These are phyloP conservation scores for Epinotia demarniana DNA, from an alignment of 2,888 invertebrate species.

Conservation along the genomic window DNA sequence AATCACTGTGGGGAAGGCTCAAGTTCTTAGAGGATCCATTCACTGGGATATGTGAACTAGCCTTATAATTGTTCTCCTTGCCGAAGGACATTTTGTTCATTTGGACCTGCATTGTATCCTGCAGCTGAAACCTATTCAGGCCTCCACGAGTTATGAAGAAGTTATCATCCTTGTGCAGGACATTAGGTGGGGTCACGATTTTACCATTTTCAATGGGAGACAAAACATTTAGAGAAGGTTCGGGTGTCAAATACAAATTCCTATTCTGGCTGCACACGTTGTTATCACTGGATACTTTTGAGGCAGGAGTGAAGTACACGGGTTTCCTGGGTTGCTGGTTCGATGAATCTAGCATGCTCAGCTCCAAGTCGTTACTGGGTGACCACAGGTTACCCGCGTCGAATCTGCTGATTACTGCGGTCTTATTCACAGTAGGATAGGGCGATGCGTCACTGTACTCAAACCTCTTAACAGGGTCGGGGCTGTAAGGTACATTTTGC, in stretches of 20 bases:
- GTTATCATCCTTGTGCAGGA: slow-evolving; percentile 61
- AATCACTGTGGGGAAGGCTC: slow-evolving; percentile 3
- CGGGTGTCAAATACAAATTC: slow-evolving; percentile 37
- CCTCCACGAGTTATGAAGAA: slow-evolving; percentile 73
- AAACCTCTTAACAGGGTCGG: slow-evolving; percentile 69
- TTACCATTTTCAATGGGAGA: slow-evolving; percentile 57
- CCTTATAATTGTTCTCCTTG: slow-evolving; percentile 68
- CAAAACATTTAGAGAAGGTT: slow-evolving; percentile 49
- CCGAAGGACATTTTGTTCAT: slow-evolving; percentile 58
- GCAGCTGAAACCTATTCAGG: slow-evolving; percentile 55
- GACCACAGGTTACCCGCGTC: slow-evolving; percentile 55
- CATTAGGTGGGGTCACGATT: slow-evolving; percentile 56
- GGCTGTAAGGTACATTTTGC: slow-evolving; percentile 60
- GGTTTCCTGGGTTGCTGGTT: slow-evolving; percentile 56
- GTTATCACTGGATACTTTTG: slow-evolving; percentile 14
- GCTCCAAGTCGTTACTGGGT: slow-evolving; percentile 72
- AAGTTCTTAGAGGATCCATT: not conserved
- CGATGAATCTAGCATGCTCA: slow-evolving; percentile 72
- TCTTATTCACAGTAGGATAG: slow-evolving; percentile 67
- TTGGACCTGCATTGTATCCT: slow-evolving; percentile 56
- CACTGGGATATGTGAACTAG: slow-evolving; percentile 10
- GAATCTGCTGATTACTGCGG: slow-evolving; percentile 51
- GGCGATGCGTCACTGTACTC: slow-evolving; percentile 72
- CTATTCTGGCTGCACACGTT: not conserved
- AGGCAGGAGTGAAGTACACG: slow-evolving; percentile 47